Evolutionary conservation across 2,113 vertebrate genomes (phyloP), one percentile per base, ranked within the genome.

Genomic region (Callaeas wilsoni): DNA sequence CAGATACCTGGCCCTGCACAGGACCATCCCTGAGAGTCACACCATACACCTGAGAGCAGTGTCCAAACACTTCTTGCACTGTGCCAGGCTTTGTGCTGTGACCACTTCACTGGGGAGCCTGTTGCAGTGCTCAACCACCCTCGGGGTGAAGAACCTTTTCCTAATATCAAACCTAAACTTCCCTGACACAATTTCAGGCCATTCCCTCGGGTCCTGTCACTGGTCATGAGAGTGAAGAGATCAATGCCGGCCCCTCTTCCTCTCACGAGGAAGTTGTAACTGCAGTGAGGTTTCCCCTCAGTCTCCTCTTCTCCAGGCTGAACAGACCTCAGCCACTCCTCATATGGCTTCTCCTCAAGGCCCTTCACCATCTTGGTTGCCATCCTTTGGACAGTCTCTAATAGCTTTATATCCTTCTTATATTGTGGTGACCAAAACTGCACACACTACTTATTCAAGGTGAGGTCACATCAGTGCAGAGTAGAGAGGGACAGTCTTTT

Each of bases 161-260:
- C 11, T 3, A 6, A 22, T 35, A 41, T 1, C 25, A 9, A 10
- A 2, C n/a, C 16, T 53, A 46, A 75, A 22, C 7, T 16, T 67
- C 20, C 16, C 13, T 59, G 29, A 14, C 12, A 13, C 11, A 67
- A 0, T 19, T 21, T 59, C 29, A 46, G 53, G 29, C 6, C 19
- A 12, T 60, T 82, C 16, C 29, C 46, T 47, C 0, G 0, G 1
- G 16, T 53, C 6, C 53, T 60, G 55, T 47, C 69, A 12, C 6
- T 53, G 39, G 14, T 9, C n/a, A 68, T 21, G 17, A 16, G 7
- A 35, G 39, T 47, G 29, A 1, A 60, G 53, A 5, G 70, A 35
- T 32, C 46, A 26, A 39, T 19, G 55, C 1, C 53, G 60, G 25
- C 30, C 25, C 13, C 7, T 35, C 16, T 89, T 35, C 7, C 1